These are phyloP conservation scores for Entelurus aequoreus DNA, from an alignment of 2,113 vertebrate genomes.

Conservation along the genomic window DNA sequence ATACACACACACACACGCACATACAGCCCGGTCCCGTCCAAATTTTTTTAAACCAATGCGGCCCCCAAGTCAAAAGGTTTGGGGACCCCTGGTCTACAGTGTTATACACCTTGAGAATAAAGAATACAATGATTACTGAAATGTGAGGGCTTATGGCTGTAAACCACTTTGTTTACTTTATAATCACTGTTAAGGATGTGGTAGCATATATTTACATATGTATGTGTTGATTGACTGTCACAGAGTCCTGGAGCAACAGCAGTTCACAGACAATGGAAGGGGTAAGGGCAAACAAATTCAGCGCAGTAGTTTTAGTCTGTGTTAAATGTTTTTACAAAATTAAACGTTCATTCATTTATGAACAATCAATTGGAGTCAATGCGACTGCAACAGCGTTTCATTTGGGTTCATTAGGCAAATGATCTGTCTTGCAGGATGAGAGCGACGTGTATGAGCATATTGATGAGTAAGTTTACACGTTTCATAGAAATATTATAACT, in stretches of 20 bases:
- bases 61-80: too few species aligned
- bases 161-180: neutral
- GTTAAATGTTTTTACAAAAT: neutral
- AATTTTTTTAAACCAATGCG: too few species aligned
- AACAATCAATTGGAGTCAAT: neutral
- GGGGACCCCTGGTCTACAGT: too few species aligned
- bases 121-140: neutral
- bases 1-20: too few species aligned
- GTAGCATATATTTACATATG: neutral
- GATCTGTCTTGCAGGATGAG: slow-evolving; percentile 51
- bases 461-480: slow-evolving; percentile 63
- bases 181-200: neutral
- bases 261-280: slow-evolving; percentile 42
- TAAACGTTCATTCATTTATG: too few species aligned
- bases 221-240: slow-evolving; percentile 5
- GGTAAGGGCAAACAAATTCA: slow-evolving; percentile 42
- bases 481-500: neutral
- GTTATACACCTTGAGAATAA: too few species aligned
- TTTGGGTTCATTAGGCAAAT: neutral
- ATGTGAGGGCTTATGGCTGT: neutral
- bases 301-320: too few species aligned
- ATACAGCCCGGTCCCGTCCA: too few species aligned
- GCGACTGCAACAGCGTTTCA: neutral
- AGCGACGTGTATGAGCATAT: slow-evolving; percentile 69
- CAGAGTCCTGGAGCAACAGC: slow-evolving; percentile 61